phyloP scores from a whole-genome alignment of 2,888 invertebrate species.

The Microplitis manilae region DNA sequence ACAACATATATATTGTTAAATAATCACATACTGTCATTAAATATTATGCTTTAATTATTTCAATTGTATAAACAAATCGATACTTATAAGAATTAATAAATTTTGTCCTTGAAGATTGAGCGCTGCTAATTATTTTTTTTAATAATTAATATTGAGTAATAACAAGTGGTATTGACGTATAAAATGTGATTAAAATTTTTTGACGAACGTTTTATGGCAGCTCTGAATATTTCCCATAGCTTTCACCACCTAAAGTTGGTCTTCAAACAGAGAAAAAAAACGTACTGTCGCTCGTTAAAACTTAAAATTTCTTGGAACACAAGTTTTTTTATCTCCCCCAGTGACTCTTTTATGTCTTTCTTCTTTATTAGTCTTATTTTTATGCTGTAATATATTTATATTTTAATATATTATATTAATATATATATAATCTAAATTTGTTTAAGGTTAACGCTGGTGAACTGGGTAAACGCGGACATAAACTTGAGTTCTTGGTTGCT shows the following conservation, averaged over 20 bases:
- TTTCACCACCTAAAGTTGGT: slow-evolving; percentile 28
- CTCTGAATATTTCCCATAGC: slow-evolving; percentile 31
- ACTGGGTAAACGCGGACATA: slow-evolving; percentile 79
- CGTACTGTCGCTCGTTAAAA: slow-evolving; percentile 23
- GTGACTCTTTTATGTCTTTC: slow-evolving; percentile 9
- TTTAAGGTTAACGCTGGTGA: slow-evolving; percentile 74
- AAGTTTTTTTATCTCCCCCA: slow-evolving; percentile 18
- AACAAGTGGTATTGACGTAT: not conserved
- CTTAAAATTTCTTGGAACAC: not conserved
- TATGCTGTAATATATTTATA: slow-evolving; percentile 11
- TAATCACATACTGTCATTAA: no score
- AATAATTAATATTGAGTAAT: not conserved
- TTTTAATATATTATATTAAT: slow-evolving; percentile 10
- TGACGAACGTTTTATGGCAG: slow-evolving; percentile 14
- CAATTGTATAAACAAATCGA: no score
- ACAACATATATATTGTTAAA: no score
- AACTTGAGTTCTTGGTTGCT: slow-evolving; percentile 84
- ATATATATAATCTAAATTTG: not conserved
- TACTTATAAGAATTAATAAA: no score
- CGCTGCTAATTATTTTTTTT: not conserved
- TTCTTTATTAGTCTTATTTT: slow-evolving; percentile 22
- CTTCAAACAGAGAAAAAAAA: slow-evolving; percentile 24
- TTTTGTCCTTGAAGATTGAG: no score
- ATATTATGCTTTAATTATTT: no score
- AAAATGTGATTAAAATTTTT: slow-evolving; percentile 18